phyloP scores from a whole-genome alignment of 2,113 vertebrate genomes.

The Pedionomus torquatus region DNA sequence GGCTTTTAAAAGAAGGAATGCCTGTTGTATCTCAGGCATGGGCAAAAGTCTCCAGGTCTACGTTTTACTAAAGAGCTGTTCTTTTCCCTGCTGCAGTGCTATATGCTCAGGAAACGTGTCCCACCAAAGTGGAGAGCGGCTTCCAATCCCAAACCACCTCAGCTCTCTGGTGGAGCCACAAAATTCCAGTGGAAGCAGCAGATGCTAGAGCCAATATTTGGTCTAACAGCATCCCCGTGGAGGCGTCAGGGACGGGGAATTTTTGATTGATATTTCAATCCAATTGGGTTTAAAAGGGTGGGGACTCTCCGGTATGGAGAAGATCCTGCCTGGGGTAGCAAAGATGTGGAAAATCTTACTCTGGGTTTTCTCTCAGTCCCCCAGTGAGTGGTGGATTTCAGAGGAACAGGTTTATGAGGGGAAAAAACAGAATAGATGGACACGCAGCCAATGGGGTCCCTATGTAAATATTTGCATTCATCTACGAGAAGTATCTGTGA shows the following conservation, averaged over 20 bases:
- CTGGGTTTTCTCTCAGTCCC: background rate
- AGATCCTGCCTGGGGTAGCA: background rate
- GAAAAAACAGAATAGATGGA: background rate
- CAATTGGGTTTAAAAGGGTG: background rate
- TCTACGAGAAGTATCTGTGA: constrained; percentile 1
- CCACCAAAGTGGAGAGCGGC: background rate
- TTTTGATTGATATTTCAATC: background rate
- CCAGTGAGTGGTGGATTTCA: background rate
- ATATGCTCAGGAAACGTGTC: background rate
- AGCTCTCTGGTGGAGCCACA: background rate
- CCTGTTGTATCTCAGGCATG: background rate
- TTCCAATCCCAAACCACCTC: background rate
- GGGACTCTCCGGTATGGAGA: background rate
- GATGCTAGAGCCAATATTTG: background rate
- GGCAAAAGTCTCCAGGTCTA: background rate
- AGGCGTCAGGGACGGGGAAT: background rate
- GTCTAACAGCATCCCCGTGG: background rate
- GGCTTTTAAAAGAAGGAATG: background rate
- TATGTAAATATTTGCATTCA: constrained; percentile 18
- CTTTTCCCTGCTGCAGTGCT: background rate
- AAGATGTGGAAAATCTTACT: background rate
- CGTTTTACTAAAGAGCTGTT: background rate
- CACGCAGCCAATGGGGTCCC: background rate
- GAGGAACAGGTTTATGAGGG: constrained; percentile 32
- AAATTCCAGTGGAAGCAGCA: background rate